Evolutionary conservation across 1,140 invertebrate genomes (phyloP), one percentile per base, ranked within the genome.

Genomic region (Doryteuthis pealeii): DNA sequence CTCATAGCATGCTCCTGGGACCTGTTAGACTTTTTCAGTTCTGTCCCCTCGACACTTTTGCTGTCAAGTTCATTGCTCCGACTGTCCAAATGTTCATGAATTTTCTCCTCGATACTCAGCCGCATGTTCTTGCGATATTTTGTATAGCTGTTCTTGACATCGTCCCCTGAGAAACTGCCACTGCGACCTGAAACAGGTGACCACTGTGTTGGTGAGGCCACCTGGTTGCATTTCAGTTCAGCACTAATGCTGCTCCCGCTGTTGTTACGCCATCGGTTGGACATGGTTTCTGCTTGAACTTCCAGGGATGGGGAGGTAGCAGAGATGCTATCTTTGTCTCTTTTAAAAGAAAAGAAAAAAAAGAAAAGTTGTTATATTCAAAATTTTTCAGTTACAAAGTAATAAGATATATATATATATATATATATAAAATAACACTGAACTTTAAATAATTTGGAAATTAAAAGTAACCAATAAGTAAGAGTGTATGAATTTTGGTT

Each of bases 171-270:
- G 15, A 80, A 70, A 31, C 72, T 79, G 22, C 70, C 68, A 75
- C 81, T 81, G 75, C 79, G 80, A 40, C 73, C 79, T 1, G 78
- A 81, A 15, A 78, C 75, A 12, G 81, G 83, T 45, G 83, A 82
- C 76, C 83, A 76, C 40, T 82, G 80, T 40, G 35, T 62, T 67
- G 78, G 78, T 15, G 80, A 81, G 49, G 35, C 62, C 6, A 65
- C 71, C 58, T 78, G 78, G 28, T 74, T 70, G 22, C 71, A 68
- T 62, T 78, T 78, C 14, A 77, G 68, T 66, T 72, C 72, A 28
- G 70, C 65, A 69, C 40, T 58, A n/a, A 40, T 40, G 43, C 72
- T 74, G 26, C 66, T 72, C 0, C 49, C 69, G 69, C 75, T 78
- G 73, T 70, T 77, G 40, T 80, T 72, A 8, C 70, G 72, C 28